Conservation (phyloP, 2,888 invertebrate genomes). For the Strigamia crassipes region DNA sequence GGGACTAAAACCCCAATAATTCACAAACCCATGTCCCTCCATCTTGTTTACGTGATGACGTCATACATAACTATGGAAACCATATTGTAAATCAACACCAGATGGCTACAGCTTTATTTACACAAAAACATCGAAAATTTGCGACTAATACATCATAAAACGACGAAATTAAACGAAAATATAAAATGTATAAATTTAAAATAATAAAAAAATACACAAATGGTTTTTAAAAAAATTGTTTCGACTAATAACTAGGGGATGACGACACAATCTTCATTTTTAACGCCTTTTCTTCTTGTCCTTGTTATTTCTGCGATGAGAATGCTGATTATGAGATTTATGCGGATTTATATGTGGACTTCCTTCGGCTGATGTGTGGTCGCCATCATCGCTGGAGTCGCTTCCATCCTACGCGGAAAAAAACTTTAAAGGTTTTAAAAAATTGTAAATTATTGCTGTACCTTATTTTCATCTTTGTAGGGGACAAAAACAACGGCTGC, state of each 20-base stretch:
- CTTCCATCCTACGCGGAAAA: constrained; percentile 43
- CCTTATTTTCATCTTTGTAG: constrained; percentile 64
- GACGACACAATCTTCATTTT: not conserved
- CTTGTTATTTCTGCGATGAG: constrained; percentile 49
- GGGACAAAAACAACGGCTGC: constrained; percentile 79
- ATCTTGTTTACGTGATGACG: not conserved
- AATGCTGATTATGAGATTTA: constrained; percentile 46
- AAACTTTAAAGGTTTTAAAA: not conserved
- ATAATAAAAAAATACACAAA: too few species aligned
- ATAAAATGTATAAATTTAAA: too few species aligned
- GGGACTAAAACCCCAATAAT: not conserved
- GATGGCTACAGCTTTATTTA: not conserved
- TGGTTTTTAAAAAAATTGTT: too few species aligned
- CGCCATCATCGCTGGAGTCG: constrained; percentile 50
- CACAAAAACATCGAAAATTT: too few species aligned
- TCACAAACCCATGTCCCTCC: not conserved
- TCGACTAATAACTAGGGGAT: too few species aligned
- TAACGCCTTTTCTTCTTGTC: constrained; percentile 50
- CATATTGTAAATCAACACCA: not conserved
- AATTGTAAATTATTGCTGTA: constrained; percentile 46
- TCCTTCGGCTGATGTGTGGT: constrained; percentile 48
- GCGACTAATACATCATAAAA: too few species aligned
- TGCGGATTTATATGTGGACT: constrained; percentile 49
- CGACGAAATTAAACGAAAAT: too few species aligned
- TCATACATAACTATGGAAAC: not conserved